A percentile compares a stretch with the other conserved stretches of the same genome.
These are phyloP conservation scores for Xestia c-nigrum DNA, from an alignment of 2,888 invertebrate species.

Conservation along the genomic window DNA sequence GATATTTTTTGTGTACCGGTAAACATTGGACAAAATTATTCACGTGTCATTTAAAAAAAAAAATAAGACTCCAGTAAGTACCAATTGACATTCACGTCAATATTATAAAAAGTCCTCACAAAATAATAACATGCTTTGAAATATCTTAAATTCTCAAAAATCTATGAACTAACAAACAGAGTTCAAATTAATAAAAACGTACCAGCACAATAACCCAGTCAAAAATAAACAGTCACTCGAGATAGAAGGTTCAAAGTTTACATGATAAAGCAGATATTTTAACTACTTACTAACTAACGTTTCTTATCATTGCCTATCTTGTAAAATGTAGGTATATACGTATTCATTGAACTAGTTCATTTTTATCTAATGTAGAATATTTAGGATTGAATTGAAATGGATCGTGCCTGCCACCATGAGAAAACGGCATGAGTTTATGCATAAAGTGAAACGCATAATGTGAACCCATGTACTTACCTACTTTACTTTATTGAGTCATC, in stretches of 20 bases:
- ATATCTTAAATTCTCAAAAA: neutral
- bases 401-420: neutral
- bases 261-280: slow-evolving; percentile 51
- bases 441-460: neutral
- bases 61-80: no score
- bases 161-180: neutral
- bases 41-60: neutral
- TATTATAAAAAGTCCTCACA: neutral
- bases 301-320: slow-evolving; percentile 26
- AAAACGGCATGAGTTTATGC: neutral
- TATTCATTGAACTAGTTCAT: neutral
- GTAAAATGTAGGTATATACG: slow-evolving; percentile 4
- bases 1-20: neutral
- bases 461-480: neutral
- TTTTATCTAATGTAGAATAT: neutral
- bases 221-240: slow-evolving; percentile 37
- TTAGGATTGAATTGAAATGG: neutral
- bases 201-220: slow-evolving; percentile 25
- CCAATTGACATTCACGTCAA: neutral
- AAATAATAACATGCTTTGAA: neutral
- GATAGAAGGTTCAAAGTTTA: slow-evolving; percentile 61
- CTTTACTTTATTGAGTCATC: neutral
- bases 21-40: neutral
- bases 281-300: slow-evolving; percentile 10
- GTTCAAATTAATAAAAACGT: slow-evolving; percentile 2